Base-by-base conservation (phyloP, 2,797 vertebrate genomes). In the Smutsia temminckii region DNA sequence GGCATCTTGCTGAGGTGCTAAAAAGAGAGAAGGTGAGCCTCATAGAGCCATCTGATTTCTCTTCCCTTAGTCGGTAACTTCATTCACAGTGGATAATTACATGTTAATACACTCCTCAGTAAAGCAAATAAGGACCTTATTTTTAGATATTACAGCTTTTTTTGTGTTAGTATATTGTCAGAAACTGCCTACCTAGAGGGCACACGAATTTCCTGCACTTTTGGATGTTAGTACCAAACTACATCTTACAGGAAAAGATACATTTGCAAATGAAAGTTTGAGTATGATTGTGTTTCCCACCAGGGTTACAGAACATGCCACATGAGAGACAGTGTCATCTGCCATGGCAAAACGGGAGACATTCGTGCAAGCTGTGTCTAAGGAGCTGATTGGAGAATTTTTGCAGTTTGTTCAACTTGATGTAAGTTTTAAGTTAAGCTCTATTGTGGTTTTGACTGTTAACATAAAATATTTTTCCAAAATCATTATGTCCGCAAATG, bases 351-450 rank as follows among this genome's bases (percentile, higher is more conserved):
- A 99, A 81, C 98, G 99, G 0, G 98, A 99, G 85, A 97, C 97
- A 0, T 99, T 99, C 98, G 89, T 99, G 81, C 97, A 98, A 14
- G 97, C 98, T 0, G 98, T 98, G 13, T 98, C 98, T 59, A 98
- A 98, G 84, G 98, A 99, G n/a, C 98, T 98, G 40, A 93, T 98
- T 75, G 98, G 98, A 84, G 98, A 99, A 1, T 99, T 99, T 96
- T 97, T 99, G 85, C 97, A 61, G 59, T 99, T 99, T 51, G 98
- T 99, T 89, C 97, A 97, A 71, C 98, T 98, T 79, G 98, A 99
- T 85, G 99, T 99, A 98, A 99, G 99, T 99, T 94, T 55, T 69
- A 6, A 80, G 32, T 90, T 96, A 91, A 69, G 32, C 10, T 88
- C 95, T 57, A 51, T 57, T 89, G 25, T 75, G 32, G 25, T 81